A percentile compares a stretch with the other conserved stretches of the same genome.
These are phyloP conservation scores for Lacanobia oleracea DNA, from an alignment of 2,888 invertebrate species.

Conservation along the genomic window DNA sequence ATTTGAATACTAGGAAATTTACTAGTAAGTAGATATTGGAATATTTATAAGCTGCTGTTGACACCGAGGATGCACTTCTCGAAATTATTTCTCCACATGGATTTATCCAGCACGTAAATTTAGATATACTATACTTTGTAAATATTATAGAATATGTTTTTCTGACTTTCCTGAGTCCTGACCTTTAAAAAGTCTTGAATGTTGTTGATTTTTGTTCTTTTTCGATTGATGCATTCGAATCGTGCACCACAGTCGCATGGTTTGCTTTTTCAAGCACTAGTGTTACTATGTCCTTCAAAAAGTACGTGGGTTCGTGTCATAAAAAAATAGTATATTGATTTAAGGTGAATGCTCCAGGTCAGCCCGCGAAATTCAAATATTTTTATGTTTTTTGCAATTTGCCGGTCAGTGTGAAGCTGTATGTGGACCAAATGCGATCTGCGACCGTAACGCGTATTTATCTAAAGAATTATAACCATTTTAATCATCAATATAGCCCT, in stretches of 20 bases:
- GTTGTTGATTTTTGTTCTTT: neutral
- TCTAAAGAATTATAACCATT: too few relatives aligned
- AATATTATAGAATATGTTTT: neutral
- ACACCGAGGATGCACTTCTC: conserved; percentile 1
- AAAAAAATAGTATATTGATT: too few relatives aligned
- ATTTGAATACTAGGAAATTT: conserved; percentile 10
- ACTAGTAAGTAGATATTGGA: too few relatives aligned
- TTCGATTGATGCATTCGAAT: neutral
- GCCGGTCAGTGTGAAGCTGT: too few relatives aligned
- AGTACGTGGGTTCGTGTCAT: neutral
- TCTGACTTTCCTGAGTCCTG: neutral
- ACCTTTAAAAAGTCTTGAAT: conserved; percentile 15
- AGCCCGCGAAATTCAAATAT: too few relatives aligned
- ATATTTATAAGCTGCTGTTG: conserved; percentile 28
- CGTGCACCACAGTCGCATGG: neutral
- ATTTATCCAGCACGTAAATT: conserved; percentile 10
- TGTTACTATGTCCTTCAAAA: neutral
- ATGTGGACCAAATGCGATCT: too few relatives aligned
- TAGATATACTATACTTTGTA: neutral
- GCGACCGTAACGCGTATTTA: too few relatives aligned
- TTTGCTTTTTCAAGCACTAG: conserved; percentile 9
- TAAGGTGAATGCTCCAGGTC: too few relatives aligned
- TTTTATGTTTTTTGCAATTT: too few relatives aligned
- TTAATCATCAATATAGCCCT: too few relatives aligned
- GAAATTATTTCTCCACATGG: conserved; percentile 2